Evolutionary conservation across 35 echinoderm and acorn worm species (phyloP).

Genomic region (Hemicentrotus pulcherrimus): DNA sequence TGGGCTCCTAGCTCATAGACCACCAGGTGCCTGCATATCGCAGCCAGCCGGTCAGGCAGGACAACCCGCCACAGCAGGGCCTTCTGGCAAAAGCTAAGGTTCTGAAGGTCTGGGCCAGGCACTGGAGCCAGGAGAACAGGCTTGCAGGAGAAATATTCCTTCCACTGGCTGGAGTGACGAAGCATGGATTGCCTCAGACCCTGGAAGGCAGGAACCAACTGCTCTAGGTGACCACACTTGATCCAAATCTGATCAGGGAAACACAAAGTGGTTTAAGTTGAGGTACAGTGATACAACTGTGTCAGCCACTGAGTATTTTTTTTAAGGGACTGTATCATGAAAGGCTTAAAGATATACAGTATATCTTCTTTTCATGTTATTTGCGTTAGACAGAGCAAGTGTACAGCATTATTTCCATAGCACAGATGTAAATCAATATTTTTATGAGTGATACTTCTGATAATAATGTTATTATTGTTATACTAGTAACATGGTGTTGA

Average conservation of each 20-base stretch:
- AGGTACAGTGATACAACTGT: not conserved
- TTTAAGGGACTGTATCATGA: no score
- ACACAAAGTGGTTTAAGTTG: not conserved
- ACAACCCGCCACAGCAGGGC: constrained; percentile 86
- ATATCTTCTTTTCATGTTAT: no score
- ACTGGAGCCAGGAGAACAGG: constrained; percentile 80
- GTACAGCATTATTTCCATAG: no score
- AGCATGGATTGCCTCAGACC: constrained; percentile 72
- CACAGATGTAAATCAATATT: no score
- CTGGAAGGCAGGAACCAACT: constrained; percentile 49
- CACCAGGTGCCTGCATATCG: constrained; percentile 71
- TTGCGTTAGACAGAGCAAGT: no score
- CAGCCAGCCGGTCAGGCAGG: constrained; percentile 65
- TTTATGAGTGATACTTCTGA: no score
- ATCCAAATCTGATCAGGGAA: constrained; percentile 59
- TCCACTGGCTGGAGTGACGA: constrained; percentile 79
- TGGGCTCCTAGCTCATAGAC: constrained; percentile 85
- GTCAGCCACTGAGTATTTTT: no score
- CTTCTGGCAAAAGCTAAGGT: constrained; percentile 82
- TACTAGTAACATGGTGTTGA: no score
- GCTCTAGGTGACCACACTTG: constrained; percentile 61
- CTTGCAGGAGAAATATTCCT: constrained; percentile 85
- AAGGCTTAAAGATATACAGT: no score
- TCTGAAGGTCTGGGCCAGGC: constrained; percentile 63
- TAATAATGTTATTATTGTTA: no score